Evolutionary conservation across 2,888 invertebrate species (phyloP).

Genomic region (Phengaris alcon): DNA sequence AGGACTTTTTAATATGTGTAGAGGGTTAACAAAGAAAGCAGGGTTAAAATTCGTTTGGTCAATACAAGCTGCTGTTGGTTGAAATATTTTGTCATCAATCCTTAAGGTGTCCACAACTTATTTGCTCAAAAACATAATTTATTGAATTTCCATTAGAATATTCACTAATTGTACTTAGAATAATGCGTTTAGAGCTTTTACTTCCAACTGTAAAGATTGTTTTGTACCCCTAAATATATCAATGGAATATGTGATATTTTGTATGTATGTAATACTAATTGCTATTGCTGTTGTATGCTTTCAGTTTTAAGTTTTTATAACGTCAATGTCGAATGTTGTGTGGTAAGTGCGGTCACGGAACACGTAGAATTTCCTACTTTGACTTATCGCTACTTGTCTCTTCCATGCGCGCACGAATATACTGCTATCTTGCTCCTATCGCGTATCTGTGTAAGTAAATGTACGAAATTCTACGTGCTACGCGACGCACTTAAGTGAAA

Average conservation of each 20-base stretch:
- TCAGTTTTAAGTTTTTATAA: not conserved
- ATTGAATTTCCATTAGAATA: not conserved
- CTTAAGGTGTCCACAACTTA: not conserved
- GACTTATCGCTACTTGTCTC: too few species aligned
- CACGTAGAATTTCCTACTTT: too few species aligned
- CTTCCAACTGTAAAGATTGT: not conserved
- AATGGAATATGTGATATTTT: not conserved
- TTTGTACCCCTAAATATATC: not conserved
- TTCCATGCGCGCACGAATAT: too few species aligned
- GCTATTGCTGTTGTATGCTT: not conserved
- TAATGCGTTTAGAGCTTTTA: not conserved
- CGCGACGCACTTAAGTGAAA: not conserved
- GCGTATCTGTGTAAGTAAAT: too few species aligned
- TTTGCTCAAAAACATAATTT: constrained; percentile 1
- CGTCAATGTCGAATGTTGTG: not conserved
- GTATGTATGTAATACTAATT: not conserved
- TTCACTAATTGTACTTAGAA: not conserved
- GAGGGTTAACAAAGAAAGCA: too few species aligned
- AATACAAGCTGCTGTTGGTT: too few species aligned
- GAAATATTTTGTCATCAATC: not conserved
- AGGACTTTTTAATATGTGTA: too few species aligned
- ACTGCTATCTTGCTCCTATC: too few species aligned
- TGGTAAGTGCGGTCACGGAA: not conserved
- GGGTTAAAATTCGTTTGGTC: too few species aligned
- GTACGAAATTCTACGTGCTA: too few species aligned